Percentiles rank a stretch among this genome's conserved stretches.
These are phyloP conservation scores for Falco cherrug DNA, from an alignment of 2,797 vertebrate species.

Conservation along the genomic window DNA sequence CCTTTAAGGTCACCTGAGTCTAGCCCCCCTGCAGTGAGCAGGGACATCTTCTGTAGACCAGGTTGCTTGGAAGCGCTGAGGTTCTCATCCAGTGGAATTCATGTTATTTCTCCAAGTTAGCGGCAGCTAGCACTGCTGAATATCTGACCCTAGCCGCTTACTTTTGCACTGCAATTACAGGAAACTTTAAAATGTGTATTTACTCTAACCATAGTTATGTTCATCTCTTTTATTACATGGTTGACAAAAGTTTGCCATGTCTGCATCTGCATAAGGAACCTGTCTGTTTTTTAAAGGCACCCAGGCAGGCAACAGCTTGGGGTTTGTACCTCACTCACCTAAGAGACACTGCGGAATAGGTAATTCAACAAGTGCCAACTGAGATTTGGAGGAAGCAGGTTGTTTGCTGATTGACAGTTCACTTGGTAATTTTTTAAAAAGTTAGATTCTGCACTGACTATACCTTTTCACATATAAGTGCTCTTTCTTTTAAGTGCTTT, in stretches of 20 bases:
- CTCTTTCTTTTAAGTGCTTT: background rate
- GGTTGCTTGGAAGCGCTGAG: background rate
- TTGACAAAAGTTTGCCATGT: background rate
- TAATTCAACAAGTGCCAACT: background rate
- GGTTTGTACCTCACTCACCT: background rate
- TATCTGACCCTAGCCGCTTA: background rate
- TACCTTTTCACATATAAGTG: background rate
- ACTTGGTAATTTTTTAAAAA: background rate
- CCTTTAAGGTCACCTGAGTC: background rate
- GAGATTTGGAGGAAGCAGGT: background rate
- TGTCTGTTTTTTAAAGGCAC: background rate
- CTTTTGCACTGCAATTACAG: background rate
- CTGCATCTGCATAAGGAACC: background rate
- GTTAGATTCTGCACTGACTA: background rate
- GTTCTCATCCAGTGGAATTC: background rate
- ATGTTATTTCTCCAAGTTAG: background rate
- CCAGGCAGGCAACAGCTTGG: background rate
- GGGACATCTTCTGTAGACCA: background rate
- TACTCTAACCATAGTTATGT: background rate
- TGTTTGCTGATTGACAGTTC: background rate
- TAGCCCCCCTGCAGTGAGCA: rapidly evolving
- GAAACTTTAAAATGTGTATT: background rate
- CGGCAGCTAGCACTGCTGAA: background rate
- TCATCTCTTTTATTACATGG: background rate
- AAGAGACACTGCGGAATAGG: background rate